Base-by-base conservation (phyloP, 2,888 invertebrate species). In the Agonopterix subpropinquella region DNA sequence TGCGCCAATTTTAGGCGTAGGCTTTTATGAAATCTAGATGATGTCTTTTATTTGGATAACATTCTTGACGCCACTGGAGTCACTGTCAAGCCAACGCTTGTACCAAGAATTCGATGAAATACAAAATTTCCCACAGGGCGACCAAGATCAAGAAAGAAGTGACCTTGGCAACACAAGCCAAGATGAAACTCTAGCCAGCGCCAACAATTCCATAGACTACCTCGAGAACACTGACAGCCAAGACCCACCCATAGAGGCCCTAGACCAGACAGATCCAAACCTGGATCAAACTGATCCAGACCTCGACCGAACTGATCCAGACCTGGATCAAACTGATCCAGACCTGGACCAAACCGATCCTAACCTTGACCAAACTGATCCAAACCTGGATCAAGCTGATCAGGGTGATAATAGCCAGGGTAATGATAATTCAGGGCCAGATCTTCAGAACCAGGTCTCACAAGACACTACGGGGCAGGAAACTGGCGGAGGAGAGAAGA, bases 121-220 rank as follows among this genome's bases (percentile, higher is more conserved):
- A 28, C 28, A 7, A 3, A 8, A n/a, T 18, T 35, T n/a, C 28
- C 28, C 5, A 28, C 28, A 28, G 28, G 28, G 28, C 7, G 28
- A 28, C 28, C 28, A 39, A 36, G 45, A 10, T 3, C 39, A 35
- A 41, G 57, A 60, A 8, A 49, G 51, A 0, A 59, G 51, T 41
- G 55, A 55, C 13, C 4, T 49, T n/a, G 42, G 50, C 5, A 58
- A 52, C 39, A 53, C 53, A 10, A 61, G 60, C 36, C 61, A 63
- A 37, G 65, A 58, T 1, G 56, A 60, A 11, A 59, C 58, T 0
- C 52, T 53, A 36, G 52, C 49, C 0, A 56, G 54, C 13, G 9
- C 36, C 10, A 15, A 37, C 9, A 44, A 39, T 43, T 43, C 47
- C 1, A 44, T 49, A 8, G 47, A 53, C 13, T 45, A 53, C 11